Evolutionary conservation across 2,113 vertebrate species (phyloP).

Genomic region (Phaethornis superciliosus): DNA sequence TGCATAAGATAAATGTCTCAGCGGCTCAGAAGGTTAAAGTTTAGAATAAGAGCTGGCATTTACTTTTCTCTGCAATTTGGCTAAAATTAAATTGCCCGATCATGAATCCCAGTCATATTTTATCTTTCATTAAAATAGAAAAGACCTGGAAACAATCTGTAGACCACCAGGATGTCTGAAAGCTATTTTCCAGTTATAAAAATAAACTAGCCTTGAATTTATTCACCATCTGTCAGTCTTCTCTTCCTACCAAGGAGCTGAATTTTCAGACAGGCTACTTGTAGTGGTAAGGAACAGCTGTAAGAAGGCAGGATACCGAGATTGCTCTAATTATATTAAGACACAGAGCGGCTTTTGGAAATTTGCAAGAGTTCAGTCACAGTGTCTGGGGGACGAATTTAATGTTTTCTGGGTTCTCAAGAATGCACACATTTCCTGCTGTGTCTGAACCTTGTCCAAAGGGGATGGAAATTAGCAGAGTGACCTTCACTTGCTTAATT

Average conservation of each 20-base stretch:
- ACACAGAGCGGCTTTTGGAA: neutral
- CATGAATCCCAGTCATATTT: slow-evolving; percentile 37
- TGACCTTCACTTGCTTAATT: neutral
- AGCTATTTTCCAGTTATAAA: slow-evolving; percentile 60
- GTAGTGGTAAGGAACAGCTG: neutral
- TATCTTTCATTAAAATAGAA: slow-evolving; percentile 56
- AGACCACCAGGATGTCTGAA: slow-evolving; percentile 52
- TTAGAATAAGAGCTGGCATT: slow-evolving; percentile 39
- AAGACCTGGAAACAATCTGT: slow-evolving; percentile 55
- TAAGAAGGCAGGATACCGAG: neutral
- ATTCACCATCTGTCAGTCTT: slow-evolving; percentile 53
- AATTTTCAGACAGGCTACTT: slow-evolving; percentile 31
- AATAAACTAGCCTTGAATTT: slow-evolving; percentile 55
- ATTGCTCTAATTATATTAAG: slow-evolving; percentile 26
- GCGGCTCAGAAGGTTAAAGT: slow-evolving; percentile 42
- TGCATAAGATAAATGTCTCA: slow-evolving; percentile 8
- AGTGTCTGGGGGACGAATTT: slow-evolving; percentile 5
- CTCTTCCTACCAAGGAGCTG: slow-evolving; percentile 10
- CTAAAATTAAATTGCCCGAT: slow-evolving; percentile 32
- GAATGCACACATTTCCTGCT: neutral
- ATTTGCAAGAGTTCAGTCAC: slow-evolving; percentile 15
- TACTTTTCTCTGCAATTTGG: slow-evolving; percentile 18
- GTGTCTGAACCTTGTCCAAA: neutral
- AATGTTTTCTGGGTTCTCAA: neutral
- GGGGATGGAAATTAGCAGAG: neutral